Evolutionary conservation across 2,113 vertebrate species (phyloP).

Genomic region (Pogona vitticeps): DNA sequence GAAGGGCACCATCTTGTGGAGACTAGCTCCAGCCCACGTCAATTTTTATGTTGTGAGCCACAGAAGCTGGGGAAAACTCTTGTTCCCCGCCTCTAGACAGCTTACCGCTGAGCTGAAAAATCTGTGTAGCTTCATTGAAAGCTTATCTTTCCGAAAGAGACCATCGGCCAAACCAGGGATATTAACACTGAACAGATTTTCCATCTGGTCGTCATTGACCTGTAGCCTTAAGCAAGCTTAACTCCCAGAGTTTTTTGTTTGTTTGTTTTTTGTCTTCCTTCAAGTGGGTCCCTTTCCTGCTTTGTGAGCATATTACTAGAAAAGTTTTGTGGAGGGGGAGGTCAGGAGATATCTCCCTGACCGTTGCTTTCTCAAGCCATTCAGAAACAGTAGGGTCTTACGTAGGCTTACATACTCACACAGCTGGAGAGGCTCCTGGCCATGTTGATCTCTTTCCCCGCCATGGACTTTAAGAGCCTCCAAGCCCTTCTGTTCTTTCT

Average conservation of each 20-base stretch:
- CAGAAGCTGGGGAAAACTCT: neutral
- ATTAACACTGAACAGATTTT: neutral
- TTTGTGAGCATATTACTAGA: neutral
- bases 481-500: conserved; percentile 10
- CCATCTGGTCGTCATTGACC: neutral
- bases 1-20: no score
- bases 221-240: neutral
- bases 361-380: conserved; percentile 20
- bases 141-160: neutral
- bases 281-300: neutral
- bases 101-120: neutral
- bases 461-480: conserved; percentile 44
- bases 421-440: conserved; percentile 48
- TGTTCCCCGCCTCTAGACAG: neutral
- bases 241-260: neutral
- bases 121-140: neutral
- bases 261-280: neutral
- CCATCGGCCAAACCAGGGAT: neutral
- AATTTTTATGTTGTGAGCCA: neutral
- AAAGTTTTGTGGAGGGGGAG: neutral
- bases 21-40: neutral
- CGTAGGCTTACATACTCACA: conserved; percentile 33
- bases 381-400: accelerated
- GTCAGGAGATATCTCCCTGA: neutral
- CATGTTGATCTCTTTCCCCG: conserved; percentile 35